Evolutionary conservation across 2,888 invertebrate species (phyloP), one percentile per base, ranked within the genome.

Genomic region (Andrena minutula): DNA sequence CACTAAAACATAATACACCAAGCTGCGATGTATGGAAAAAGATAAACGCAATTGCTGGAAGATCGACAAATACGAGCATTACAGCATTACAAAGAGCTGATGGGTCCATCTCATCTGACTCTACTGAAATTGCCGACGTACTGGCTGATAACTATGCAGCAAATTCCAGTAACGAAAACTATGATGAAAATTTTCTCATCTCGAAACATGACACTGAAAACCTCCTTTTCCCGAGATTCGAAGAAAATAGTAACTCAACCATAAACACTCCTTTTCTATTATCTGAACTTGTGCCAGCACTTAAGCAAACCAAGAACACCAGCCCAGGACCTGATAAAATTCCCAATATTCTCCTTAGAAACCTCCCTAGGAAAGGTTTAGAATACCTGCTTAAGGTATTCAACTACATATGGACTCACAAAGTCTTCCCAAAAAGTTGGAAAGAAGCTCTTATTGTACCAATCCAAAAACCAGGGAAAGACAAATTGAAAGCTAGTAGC

Each of bases 321-420:
- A 72, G 68, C 30, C 82, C 86, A 4, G 86, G 83, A 0, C 86
- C 85, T 0, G 87, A 89, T 35, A 66, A 53, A n/a, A 86, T 85
- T 4, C 75, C 82, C 0, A 82, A 75, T 12, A 66, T 76, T 0
- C 56, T 89, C 10, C 75, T 83, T 0, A 65, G 58, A 28, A 47
- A 72, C 8, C 61, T 79, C 0, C 65, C 81, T 23, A n/a, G 10
- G 8, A 64, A 30, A 60, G 68, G 20, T 0, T 28, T 58, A 20
- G 2, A 20, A 5, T 51, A 58, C 8, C 28, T 86, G 0, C 26
- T 82, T 23, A 61, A 85, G 81, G 32, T 28, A 72, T 0, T 79
- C 83, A 32, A 78, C 73, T 49, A 28, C 7, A 53, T 53, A 7
- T 53, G 20, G n/a, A 51, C 49, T 4, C 35, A 60, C 1, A 28